These are phyloP conservation scores for Pterostichus niger DNA, from an alignment of 2,888 invertebrate genomes.

Conservation along the genomic window DNA sequence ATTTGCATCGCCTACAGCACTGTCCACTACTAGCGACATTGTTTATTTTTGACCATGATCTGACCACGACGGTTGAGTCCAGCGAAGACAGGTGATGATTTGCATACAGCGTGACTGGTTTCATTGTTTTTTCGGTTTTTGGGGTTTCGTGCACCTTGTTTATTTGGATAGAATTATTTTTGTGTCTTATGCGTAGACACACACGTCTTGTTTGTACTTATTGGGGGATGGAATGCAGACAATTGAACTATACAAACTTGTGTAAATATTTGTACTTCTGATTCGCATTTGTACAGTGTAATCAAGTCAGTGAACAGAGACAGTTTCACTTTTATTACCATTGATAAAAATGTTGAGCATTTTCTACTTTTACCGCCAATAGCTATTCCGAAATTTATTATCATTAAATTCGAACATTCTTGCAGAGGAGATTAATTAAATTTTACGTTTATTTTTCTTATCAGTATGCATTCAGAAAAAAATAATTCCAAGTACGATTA, in stretches of 20 bases:
- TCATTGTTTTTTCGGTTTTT: slow-evolving; percentile 47
- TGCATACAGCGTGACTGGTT: slow-evolving; percentile 57
- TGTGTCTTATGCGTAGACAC: slow-evolving; percentile 48
- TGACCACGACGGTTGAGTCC: slow-evolving; percentile 51
- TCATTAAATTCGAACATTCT: neutral
- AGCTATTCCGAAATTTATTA: neutral
- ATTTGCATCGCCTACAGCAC: slow-evolving; percentile 25
- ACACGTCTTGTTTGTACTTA: slow-evolving; percentile 13
- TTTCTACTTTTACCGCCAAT: neutral
- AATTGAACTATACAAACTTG: slow-evolving; percentile 13
- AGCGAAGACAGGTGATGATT: slow-evolving; percentile 51
- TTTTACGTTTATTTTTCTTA: slow-evolving; percentile 9
- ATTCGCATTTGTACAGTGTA: neutral
- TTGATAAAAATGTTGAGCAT: neutral
- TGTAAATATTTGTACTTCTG: slow-evolving; percentile 37
- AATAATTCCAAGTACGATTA: slow-evolving; percentile 23
- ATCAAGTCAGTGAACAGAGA: slow-evolving; percentile 20
- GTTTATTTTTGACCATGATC: slow-evolving; percentile 50
- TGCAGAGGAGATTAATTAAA: neutral
- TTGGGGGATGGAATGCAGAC: neutral
- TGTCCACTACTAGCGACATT: neutral
- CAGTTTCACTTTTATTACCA: neutral
- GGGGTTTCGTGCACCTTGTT: slow-evolving; percentile 45
- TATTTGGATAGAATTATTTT: slow-evolving; percentile 42
- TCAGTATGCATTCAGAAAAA: neutral